Evolutionary conservation across 2,113 vertebrate genomes (phyloP).

Genomic region (Tringa solitaria): DNA sequence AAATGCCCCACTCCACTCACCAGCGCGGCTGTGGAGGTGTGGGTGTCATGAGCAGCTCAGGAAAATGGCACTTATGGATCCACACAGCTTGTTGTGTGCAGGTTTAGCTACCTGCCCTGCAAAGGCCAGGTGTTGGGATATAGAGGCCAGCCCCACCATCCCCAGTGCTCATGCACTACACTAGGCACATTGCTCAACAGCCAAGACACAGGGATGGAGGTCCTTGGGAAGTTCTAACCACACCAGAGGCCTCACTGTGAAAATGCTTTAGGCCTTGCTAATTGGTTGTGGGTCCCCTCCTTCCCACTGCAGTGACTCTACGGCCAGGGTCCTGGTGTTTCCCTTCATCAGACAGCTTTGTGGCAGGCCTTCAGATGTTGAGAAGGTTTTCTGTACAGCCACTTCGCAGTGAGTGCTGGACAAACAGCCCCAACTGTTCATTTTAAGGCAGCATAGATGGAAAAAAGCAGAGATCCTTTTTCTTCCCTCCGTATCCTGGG

Average conservation of each 20-base stretch:
- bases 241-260: accelerated
- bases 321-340: background rate
- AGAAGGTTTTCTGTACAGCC: background rate
- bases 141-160: background rate
- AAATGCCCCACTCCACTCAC: background rate
- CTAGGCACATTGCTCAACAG: background rate
- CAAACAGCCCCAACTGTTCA: background rate
- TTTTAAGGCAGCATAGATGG: background rate
- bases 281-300: background rate
- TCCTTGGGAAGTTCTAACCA: background rate
- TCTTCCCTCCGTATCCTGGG: background rate
- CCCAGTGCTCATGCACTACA: no score
- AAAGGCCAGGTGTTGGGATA: background rate
- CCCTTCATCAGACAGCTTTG: background rate
- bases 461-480: background rate
- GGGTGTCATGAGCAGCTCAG: background rate
- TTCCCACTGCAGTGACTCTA: accelerated
- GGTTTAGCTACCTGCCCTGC: background rate
- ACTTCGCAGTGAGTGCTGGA: background rate
- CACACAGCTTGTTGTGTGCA: accelerated
- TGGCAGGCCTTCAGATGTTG: background rate
- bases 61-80: accelerated
- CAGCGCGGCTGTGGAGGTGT: background rate
- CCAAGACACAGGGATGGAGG: background rate
- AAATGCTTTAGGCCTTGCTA: background rate